Conservation (phyloP, 2,113 vertebrate genomes). For the Silurus glanis region DNA sequence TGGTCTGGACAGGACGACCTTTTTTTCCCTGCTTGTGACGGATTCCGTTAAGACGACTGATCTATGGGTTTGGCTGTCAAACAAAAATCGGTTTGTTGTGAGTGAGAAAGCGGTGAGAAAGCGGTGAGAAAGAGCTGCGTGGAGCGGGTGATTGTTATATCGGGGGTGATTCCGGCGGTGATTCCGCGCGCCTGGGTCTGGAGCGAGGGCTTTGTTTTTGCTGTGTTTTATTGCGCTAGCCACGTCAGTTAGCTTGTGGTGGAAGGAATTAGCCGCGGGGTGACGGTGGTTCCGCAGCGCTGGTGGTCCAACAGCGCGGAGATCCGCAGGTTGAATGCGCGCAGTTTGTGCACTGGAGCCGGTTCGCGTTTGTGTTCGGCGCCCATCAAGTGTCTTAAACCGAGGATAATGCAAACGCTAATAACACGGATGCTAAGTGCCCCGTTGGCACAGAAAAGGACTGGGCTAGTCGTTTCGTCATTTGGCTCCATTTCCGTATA, state of each 20-base stretch:
- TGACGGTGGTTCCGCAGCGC: background rate
- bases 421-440: background rate
- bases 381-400: background rate
- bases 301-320: background rate
- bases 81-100: too few relatives aligned
- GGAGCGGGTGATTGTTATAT: background rate
- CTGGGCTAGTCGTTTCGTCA: background rate
- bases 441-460: slow-evolving; percentile 8
- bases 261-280: background rate
- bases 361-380: background rate
- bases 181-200: background rate
- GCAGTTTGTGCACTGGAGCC: too few relatives aligned
- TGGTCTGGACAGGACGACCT: slow-evolving; percentile 36
- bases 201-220: background rate
- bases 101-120: fast-evolving
- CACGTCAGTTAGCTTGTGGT: background rate
- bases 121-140: background rate
- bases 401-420: background rate
- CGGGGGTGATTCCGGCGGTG: too few relatives aligned
- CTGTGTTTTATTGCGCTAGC: background rate
- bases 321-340: background rate
- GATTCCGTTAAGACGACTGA: slow-evolving; percentile 12
- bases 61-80: background rate
- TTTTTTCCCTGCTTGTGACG: background rate
- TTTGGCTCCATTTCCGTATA: too few relatives aligned